Conservation (phyloP, 2,113 vertebrate genomes). For the Vulpes lagopus region DNA sequence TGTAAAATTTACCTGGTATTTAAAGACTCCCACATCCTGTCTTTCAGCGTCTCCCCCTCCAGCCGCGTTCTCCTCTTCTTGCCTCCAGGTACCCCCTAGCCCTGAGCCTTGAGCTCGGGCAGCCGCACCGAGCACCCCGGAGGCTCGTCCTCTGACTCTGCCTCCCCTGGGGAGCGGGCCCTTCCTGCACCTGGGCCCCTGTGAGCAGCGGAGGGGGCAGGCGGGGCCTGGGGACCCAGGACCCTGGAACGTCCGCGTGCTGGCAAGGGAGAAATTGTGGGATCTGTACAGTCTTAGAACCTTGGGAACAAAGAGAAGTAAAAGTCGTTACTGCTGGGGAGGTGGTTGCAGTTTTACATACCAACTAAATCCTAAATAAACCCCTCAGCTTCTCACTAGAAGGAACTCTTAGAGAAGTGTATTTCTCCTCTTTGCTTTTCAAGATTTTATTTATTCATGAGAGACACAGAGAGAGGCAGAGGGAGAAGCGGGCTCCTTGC, state of each 20-base stretch:
- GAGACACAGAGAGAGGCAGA: neutral
- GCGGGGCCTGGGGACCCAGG: too few relatives aligned
- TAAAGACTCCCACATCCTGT: neutral
- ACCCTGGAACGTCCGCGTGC: too few relatives aligned
- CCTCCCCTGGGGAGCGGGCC: too few relatives aligned
- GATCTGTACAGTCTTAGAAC: neutral
- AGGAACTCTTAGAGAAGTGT: neutral
- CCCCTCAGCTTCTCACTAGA: neutral
- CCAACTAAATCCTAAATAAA: neutral
- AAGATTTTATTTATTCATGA: neutral
- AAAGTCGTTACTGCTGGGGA: neutral
- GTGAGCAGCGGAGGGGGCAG: too few relatives aligned
- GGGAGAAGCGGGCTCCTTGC: neutral
- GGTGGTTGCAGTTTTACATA: neutral
- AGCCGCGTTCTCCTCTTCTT: too few relatives aligned
- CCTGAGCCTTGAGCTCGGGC: too few relatives aligned
- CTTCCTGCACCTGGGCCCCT: too few relatives aligned
- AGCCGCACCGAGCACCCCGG: too few relatives aligned
- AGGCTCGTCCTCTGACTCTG: too few relatives aligned
- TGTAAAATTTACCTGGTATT: neutral
- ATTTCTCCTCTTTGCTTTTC: neutral
- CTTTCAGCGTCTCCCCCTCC: neutral
- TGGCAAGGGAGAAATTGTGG: too few relatives aligned
- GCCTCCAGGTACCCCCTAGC: too few relatives aligned
- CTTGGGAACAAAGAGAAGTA: slow-evolving; percentile 9